Percentiles rank a stretch among this genome's conserved stretches.
Evolutionary conservation across 2,797 vertebrate genomes (phyloP).

Genomic region (Podarcis siculus): DNA sequence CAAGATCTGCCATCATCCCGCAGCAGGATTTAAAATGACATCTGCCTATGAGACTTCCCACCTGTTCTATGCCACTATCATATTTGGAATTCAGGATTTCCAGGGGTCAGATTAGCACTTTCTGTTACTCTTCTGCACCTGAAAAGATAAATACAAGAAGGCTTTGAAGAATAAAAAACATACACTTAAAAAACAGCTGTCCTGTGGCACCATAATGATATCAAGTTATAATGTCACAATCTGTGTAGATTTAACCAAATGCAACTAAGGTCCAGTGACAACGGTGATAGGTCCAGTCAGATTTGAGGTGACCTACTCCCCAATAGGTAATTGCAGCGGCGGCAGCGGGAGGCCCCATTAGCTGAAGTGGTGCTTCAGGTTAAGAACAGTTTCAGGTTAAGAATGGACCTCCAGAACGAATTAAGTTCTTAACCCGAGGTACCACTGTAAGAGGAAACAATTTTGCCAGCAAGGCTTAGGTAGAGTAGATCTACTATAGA

Average conservation of each 20-base stretch:
- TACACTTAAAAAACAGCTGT: neutral
- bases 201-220: neutral
- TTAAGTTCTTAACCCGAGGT: no score
- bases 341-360: no score
- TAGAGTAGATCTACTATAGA: no score
- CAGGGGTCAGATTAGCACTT: neutral
- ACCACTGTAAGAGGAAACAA: no score
- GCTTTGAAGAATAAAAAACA: neutral
- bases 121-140: neutral
- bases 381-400: no score
- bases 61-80: neutral
- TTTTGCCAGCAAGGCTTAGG: no score
- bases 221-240: neutral
- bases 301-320: neutral
- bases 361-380: no score
- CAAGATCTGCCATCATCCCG: neutral
- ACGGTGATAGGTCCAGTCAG: neutral
- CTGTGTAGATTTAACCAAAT: neutral
- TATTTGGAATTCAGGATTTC: neutral
- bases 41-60: neutral
- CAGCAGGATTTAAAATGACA: constrained; percentile 9
- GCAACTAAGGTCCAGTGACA: neutral
- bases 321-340: neutral
- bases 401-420: no score
- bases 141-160: neutral